Base-by-base conservation (phyloP, 2,113 vertebrate species). In the Miniopterus natalensis region DNA sequence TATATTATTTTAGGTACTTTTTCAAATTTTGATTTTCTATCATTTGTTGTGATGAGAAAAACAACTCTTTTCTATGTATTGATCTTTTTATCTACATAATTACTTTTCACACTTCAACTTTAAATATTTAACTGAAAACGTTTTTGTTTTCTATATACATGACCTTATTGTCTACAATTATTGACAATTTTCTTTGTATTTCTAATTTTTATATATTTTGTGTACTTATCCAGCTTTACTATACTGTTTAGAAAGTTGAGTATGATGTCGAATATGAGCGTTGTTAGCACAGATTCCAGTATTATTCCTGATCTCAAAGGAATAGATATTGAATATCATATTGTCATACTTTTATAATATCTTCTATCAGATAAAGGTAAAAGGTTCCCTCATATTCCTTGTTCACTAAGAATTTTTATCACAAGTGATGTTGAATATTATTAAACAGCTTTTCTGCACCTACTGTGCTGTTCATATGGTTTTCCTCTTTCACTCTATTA, bases 371-470 rank as follows among this genome's bases (percentile, higher is more conserved):
- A 55, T 68, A 80, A 73, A 18, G 29, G 5, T 68, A 8, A 53
- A 42, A 6, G 17, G 2, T 23, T 63, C 29, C 25, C 2, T 94
- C 25, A 65, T 71, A 83, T 65, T 83, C 11, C 20, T 78, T 91
- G 11, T 83, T 90, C 81, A 36, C 36, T 71, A 71, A 92, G 25
- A 96, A 74, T 70, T 68, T 88, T 92, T 84, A 51, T 47, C 29
- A 78, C 9, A 10, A 79, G 25, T 92, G 5, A 55, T 88, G 75
- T 40, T 84, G 12, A 66, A 92, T 49, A 75, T 75, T 75, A 53
- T 89, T 79, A 57, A 90, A 47, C 4, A 45, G n/a, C 13, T 77
- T 90, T 94, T 81, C 74, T 65, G 45, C 31, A 53, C 42, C 47
- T 96, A 23, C 53, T 68, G 40, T 71, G 47, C 70, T 83, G 9